These are phyloP conservation scores for Pyrgus malvae DNA, from an alignment of 2,888 invertebrate genomes.

Conservation along the genomic window DNA sequence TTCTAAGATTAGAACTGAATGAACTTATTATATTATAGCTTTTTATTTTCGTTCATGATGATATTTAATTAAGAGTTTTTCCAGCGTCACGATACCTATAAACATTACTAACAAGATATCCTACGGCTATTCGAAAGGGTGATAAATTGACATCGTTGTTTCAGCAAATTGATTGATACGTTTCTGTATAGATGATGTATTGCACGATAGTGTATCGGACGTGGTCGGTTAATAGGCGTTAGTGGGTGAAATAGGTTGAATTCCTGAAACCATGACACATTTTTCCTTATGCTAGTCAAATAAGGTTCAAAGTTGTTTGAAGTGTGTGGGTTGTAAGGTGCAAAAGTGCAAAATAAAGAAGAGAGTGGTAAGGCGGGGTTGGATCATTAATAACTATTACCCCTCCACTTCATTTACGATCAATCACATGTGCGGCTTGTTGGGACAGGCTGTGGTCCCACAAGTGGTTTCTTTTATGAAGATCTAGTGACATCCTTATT, in stretches of 20 bases:
- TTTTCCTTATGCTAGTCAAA: not conserved
- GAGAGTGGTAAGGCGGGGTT: conserved; percentile 51
- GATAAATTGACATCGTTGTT: conserved; percentile 56
- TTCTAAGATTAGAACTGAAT: too few relatives aligned
- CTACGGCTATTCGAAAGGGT: conserved; percentile 40
- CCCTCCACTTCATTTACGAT: conserved; percentile 77
- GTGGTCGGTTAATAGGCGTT: conserved; percentile 69
- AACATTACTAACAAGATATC: conserved; percentile 10
- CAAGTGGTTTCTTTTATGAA: conserved; percentile 16
- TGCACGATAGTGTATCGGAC: conserved; percentile 58
- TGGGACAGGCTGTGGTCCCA: conserved; percentile 47
- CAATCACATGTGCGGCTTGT: conserved; percentile 68
- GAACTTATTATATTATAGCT: too few relatives aligned
- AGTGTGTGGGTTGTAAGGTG: conserved; percentile 36
- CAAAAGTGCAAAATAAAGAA: conserved; percentile 17
- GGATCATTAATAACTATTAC: conserved; percentile 77
- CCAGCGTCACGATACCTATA: too few relatives aligned
- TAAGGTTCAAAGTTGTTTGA: conserved; percentile 27
- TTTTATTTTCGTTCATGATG: too few relatives aligned
- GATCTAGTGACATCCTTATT: too few relatives aligned
- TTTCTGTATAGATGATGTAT: conserved; percentile 66
- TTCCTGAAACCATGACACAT: not conserved
- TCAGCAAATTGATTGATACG: conserved; percentile 75
- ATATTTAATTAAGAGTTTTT: too few relatives aligned
- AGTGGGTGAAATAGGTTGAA: conserved; percentile 56